Evolutionary conservation across 2,113 vertebrate species (phyloP).

Genomic region (Oncorhynchus gorbuscha): DNA sequence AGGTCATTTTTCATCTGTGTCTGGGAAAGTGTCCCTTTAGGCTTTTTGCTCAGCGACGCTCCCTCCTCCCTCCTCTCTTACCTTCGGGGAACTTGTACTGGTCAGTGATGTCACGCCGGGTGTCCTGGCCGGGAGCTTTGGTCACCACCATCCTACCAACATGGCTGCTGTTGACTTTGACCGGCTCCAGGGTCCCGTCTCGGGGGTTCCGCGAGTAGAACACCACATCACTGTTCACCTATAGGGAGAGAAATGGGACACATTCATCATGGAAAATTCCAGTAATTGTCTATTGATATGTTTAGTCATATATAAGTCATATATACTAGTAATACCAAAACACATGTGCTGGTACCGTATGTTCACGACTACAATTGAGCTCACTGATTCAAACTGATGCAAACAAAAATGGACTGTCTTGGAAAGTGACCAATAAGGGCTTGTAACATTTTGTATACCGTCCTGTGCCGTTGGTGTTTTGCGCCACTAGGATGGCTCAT

Average conservation of each 20-base stretch:
- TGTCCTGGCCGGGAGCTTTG: conserved; percentile 78
- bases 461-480: neutral
- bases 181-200: conserved; percentile 77
- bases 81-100: conserved; percentile 94
- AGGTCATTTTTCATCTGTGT: too few relatives aligned
- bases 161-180: conserved; percentile 75
- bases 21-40: too few relatives aligned
- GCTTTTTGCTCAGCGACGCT: too few relatives aligned
- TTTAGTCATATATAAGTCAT: too few relatives aligned
- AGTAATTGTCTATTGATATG: too few relatives aligned
- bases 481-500: neutral
- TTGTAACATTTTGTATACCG: neutral
- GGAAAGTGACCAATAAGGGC: neutral
- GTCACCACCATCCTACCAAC: conserved; percentile 87
- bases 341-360: neutral
- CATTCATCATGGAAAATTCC: neutral
- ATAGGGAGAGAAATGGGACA: conserved; percentile 13
- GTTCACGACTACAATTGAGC: neutral
- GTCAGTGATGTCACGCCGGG: conserved; percentile 79
- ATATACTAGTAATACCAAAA: neutral
- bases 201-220: conserved; percentile 77
- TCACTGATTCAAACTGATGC: too few relatives aligned
- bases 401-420: too few relatives aligned
- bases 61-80: conserved; percentile 49
- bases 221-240: conserved; percentile 94